Evolutionary conservation across 1,140 invertebrate species (phyloP), one percentile per base, ranked within the genome.

Genomic region (Drosophila suzukii): DNA sequence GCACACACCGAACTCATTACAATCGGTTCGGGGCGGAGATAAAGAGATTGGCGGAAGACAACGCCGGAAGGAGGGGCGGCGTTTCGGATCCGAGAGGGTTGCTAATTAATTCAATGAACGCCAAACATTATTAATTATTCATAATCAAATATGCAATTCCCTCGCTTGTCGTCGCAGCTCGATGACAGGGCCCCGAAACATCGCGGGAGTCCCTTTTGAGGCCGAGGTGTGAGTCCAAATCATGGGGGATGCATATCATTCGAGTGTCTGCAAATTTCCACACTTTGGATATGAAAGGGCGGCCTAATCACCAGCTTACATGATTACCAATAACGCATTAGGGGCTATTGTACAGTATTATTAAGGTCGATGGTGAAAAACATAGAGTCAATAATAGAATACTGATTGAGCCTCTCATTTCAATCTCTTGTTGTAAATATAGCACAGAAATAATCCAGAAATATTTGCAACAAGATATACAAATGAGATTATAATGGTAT

Each of bases 41-140:
- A 76, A 63, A 34, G 51, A 47, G 51, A 61, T 72, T 72, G 51
- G 49, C 60, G 51, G 47, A 41, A 39, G 59, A 55, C 57, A 11
- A 13, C 2, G 49, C 39, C 46, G 56, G 20, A 47, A 49, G 46
- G 39, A 7, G 39, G 6, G 55, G 15, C 15, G 60, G 11, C 39
- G 20, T n/a, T 36, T 13, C 12, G 34, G 56, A 27, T 49, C 39
- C 58, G 49, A 55, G 47, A 62, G 70, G 75, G 41, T 47, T 57
- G 65, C 78, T 89, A 89, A 89, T 89, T 90, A 90, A 89, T 89
- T 84, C 84, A 89, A 90, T 90, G 77, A 81, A 78, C 63, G 85
- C 77, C 81, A 89, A 89, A 90, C 84, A 89, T 78, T 90, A 89
- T 89, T 85, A 89, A 89, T 89, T 89, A 89, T 89, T 84, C 85